A percentile compares a stretch with the other conserved stretches of the same genome.
These are phyloP conservation scores for Chelonus formosanus DNA, from an alignment of 2,888 invertebrate species.

Conservation along the genomic window DNA sequence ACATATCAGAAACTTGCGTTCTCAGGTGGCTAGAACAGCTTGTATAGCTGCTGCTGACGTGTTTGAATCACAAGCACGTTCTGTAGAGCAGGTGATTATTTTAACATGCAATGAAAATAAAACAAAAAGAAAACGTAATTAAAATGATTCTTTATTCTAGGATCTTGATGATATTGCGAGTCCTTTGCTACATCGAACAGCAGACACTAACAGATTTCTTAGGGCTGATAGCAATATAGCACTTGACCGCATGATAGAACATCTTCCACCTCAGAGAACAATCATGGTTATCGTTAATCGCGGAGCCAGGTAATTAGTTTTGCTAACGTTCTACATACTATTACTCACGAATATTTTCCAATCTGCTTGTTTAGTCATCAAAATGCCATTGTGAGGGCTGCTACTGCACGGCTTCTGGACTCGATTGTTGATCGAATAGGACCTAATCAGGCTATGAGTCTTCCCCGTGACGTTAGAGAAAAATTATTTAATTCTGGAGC, in stretches of 20 bases:
- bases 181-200: constrained; percentile 85
- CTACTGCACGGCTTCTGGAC: constrained; percentile 81
- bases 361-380: constrained; percentile 75
- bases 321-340: not conserved
- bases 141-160: constrained; percentile 58
- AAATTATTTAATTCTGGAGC: constrained; percentile 83
- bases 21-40: constrained; percentile 90
- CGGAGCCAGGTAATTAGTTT: constrained; percentile 69
- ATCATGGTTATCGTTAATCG: constrained; percentile 74
- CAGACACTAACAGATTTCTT: constrained; percentile 93
- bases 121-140: not conserved
- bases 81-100: constrained; percentile 57
- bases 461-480: constrained; percentile 81
- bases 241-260: constrained; percentile 82
- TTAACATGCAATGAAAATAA: not conserved
- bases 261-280: constrained; percentile 75
- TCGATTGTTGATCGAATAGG: constrained; percentile 79
- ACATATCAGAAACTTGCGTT: constrained; percentile 88
- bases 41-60: constrained; percentile 84
- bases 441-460: constrained; percentile 74
- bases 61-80: constrained; percentile 71
- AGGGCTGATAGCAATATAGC: constrained; percentile 88
- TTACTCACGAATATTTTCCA: not conserved
- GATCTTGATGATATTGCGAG: constrained; percentile 88
- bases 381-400: constrained; percentile 86